Percentiles rank a stretch among this genome's conserved stretches.
These are phyloP conservation scores for Gnatocerus cornutus DNA, from an alignment of 2,888 invertebrate genomes.

Conservation along the genomic window DNA sequence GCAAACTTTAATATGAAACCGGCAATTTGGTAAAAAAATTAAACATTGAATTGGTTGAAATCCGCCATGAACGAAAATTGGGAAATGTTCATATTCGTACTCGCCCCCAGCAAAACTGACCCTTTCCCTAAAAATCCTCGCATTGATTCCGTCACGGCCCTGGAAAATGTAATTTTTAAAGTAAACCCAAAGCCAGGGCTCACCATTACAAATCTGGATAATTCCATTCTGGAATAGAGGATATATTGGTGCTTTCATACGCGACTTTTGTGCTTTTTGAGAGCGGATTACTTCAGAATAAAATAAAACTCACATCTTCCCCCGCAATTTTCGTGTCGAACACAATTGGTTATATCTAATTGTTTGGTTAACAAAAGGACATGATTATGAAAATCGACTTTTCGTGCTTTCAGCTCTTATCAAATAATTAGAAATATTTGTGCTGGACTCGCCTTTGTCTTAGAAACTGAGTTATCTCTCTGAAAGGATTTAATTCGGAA, in stretches of 20 bases:
- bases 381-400: constrained; percentile 11
- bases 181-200: constrained; percentile 21
- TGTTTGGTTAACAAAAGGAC: constrained; percentile 11
- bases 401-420: constrained; percentile 9
- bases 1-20: too few relatives aligned
- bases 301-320: constrained; percentile 21
- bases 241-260: constrained; percentile 26
- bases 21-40: too few relatives aligned
- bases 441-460: neutral
- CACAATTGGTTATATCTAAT: constrained; percentile 1
- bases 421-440: constrained; percentile 31
- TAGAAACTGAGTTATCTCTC: constrained; percentile 1
- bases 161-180: constrained; percentile 29
- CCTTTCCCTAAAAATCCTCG: constrained; percentile 3
- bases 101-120: neutral
- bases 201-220: constrained; percentile 37
- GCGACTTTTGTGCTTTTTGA: constrained; percentile 28
- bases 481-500: constrained; percentile 4
- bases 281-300: constrained; percentile 12
- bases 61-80: neutral
- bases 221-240: constrained; percentile 20
- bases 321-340: constrained; percentile 3
- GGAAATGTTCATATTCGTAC: neutral
- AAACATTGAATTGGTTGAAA: neutral
- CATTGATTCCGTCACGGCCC: constrained; percentile 11